Base-by-base conservation (phyloP, 1,140 invertebrate species). In the Penaeus indicus region DNA sequence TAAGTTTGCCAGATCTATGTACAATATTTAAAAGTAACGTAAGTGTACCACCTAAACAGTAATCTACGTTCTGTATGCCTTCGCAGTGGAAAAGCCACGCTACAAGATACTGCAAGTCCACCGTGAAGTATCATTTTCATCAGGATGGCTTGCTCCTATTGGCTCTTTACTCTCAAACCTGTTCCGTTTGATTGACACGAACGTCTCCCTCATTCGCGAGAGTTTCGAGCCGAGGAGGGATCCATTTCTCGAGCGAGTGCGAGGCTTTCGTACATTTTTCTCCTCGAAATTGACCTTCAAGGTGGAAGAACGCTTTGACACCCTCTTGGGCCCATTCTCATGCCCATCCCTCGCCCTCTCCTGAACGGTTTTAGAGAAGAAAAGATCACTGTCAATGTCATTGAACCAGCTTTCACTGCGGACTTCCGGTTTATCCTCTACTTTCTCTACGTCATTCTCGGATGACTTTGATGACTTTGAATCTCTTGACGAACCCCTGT, bases 61-160 rank as follows among this genome's bases (percentile, higher is more conserved):
- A 11, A 54, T 54, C 54, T 54, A 54, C 54, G 54, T 54, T 54
- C 54, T 54, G 10, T 54, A 16, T 54, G 54, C 54, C 54, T 54
- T 13, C 54, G 11, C 16, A 11, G 16, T 16, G 54, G 54, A 11
- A 54, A 13, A 54, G 54, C 54, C 61, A 16, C 25, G 62, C 47
- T 88, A 88, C 25, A 88, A 60, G n/a, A 88, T 64, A 27, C 42
- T 47, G 67, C 86, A 88, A 60, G 13, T 78, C 86, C 86, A 88
- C 38, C 86, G 69, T 1, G 86, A 67, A 79, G 54, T 79, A 16
- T 38, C 32, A 8, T 63, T 42, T 21, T 79, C 42, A 22, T 88
- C 86, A 10, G 86, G 86, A 72, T 88, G 86, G 27, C 78, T 75
- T 16, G 69, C 7, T n/a, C 47, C 75, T 1, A 67, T 27, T 27